These are phyloP conservation scores for Chironomus striatipennis DNA, from an alignment of 1,140 invertebrate genomes.

Conservation along the genomic window DNA sequence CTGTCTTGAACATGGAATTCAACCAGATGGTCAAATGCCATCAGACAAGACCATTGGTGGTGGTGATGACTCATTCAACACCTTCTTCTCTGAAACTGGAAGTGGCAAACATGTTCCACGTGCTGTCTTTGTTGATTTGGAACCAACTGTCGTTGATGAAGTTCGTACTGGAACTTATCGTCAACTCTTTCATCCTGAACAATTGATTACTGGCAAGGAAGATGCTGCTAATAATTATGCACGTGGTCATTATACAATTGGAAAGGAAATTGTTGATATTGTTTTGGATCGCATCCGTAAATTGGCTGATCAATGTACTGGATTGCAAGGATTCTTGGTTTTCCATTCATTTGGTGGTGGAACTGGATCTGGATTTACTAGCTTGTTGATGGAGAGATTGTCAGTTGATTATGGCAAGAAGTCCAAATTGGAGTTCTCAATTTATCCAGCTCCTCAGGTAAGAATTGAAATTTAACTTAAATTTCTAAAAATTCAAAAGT, in stretches of 20 bases:
- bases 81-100: conserved; percentile 74
- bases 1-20: conserved; percentile 83
- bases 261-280: conserved; percentile 74
- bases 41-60: conserved; percentile 59
- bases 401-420: conserved; percentile 75
- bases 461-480: too few relatives aligned
- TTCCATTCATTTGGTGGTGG: conserved; percentile 83
- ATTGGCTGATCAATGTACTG: conserved; percentile 68
- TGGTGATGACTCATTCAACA: conserved; percentile 71
- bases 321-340: conserved; percentile 73
- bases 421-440: conserved; percentile 73
- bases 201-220: conserved; percentile 64
- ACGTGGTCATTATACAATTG: conserved; percentile 78
- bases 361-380: conserved; percentile 75
- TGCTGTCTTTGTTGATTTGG: conserved; percentile 57
- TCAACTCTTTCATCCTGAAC: conserved; percentile 65
- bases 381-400: conserved; percentile 70
- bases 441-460: conserved; percentile 74
- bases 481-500: too few relatives aligned
- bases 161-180: conserved; percentile 62
- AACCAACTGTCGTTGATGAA: conserved; percentile 70
- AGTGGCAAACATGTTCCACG: conserved; percentile 63
- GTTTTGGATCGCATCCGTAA: conserved; percentile 67
- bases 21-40: conserved; percentile 79
- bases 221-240: conserved; percentile 81